phyloP scores from a whole-genome alignment of 1,140 invertebrate genomes.

The Lutraria rhynchaena region DNA sequence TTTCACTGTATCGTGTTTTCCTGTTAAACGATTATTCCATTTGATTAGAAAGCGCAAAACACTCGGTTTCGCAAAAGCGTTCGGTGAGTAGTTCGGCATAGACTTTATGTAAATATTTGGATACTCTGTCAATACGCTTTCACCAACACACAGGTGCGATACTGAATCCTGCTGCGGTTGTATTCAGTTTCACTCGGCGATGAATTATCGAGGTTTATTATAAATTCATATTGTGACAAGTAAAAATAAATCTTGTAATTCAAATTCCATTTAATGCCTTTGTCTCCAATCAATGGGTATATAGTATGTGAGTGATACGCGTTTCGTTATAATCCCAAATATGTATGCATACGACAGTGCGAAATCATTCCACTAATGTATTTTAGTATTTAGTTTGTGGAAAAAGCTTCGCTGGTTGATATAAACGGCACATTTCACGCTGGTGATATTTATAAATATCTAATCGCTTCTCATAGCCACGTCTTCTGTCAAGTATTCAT shows the following conservation, averaged over 20 bases:
- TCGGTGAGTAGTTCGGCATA: too few species aligned
- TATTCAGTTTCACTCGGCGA: slow-evolving; percentile 8
- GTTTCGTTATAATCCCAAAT: slow-evolving; percentile 45
- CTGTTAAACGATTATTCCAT: neutral
- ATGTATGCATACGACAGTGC: slow-evolving; percentile 42
- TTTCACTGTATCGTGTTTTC: too few species aligned
- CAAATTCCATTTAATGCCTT: slow-evolving; percentile 33
- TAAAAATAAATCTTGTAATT: slow-evolving; percentile 48
- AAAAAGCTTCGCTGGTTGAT: slow-evolving; percentile 12
- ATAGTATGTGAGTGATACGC: neutral
- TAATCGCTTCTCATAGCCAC: slow-evolving; percentile 29
- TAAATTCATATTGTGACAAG: slow-evolving; percentile 44
- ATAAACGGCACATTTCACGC: slow-evolving; percentile 40
- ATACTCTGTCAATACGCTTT: slow-evolving; percentile 19
- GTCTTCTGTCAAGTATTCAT: slow-evolving; percentile 16
- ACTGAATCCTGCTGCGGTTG: neutral
- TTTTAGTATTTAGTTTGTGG: slow-evolving; percentile 33
- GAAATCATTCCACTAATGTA: neutral
- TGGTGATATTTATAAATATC: slow-evolving; percentile 45
- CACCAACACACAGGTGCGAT: slow-evolving; percentile 31
- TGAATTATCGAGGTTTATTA: slow-evolving; percentile 46
- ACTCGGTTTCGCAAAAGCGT: neutral
- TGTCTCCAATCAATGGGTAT: slow-evolving; percentile 39
- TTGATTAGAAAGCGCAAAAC: neutral
- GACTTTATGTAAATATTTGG: slow-evolving; percentile 49